phyloP scores from a whole-genome alignment of 2,797 vertebrate species.

The Sebastiscus tertius region DNA sequence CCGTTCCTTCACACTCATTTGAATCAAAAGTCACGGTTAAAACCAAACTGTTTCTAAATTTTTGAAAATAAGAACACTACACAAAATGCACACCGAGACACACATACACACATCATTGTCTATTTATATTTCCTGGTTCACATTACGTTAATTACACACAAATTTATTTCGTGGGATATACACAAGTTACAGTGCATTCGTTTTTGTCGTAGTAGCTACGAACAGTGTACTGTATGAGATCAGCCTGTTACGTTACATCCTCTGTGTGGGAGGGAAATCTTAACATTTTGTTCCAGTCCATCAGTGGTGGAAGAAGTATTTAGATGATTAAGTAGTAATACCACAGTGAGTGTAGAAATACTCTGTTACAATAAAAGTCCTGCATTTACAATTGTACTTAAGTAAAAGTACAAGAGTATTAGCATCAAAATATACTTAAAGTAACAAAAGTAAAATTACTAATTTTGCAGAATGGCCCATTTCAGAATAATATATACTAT shows the following conservation, averaged over 20 bases:
- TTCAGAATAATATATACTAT: too few species aligned
- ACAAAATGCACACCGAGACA: not conserved
- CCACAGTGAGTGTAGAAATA: too few species aligned
- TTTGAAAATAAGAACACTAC: not conserved
- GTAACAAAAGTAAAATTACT: not conserved
- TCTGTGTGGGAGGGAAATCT: not conserved
- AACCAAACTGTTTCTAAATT: not conserved
- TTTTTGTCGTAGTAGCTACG: too few species aligned
- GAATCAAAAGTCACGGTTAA: not conserved
- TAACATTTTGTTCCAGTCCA: not conserved
- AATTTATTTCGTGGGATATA: too few species aligned
- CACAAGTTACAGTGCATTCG: too few species aligned
- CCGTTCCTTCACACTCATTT: not conserved
- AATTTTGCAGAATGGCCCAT: too few species aligned
- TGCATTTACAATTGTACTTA: too few species aligned
- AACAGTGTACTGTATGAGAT: too few species aligned
- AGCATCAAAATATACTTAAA: not conserved
- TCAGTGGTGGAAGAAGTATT: not conserved
- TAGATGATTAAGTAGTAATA: too few species aligned
- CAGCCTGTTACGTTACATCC: not conserved
- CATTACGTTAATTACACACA: too few species aligned
- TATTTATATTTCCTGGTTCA: too few species aligned
- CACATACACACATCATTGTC: not conserved
- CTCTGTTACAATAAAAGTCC: too few species aligned
- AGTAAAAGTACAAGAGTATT: not conserved